Evolutionary conservation across 2,113 vertebrate species (phyloP).

Genomic region (Plecturocebus donacophilus): DNA sequence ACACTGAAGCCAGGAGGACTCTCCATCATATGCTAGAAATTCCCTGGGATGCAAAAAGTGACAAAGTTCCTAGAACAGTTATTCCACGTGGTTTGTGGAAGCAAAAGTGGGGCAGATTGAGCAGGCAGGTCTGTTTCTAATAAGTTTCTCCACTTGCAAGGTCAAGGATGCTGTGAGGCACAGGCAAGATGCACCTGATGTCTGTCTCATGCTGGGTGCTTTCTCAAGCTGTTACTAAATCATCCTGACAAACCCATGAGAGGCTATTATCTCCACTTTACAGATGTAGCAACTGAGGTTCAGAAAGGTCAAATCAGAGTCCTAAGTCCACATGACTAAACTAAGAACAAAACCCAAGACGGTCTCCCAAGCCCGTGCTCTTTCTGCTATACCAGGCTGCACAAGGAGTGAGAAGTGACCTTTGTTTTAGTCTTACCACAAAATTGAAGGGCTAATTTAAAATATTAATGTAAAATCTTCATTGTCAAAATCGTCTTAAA

Average conservation of each 20-base stretch:
- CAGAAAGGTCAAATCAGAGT: not conserved
- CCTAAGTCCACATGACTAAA: not conserved
- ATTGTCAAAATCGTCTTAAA: not conserved
- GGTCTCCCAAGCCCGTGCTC: not conserved
- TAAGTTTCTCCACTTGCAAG: not conserved
- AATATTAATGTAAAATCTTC: not conserved
- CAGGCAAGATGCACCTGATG: rapidly evolving
- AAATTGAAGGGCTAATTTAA: not conserved
- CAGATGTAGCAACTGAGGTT: not conserved
- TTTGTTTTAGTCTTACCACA: not conserved
- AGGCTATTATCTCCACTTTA: not conserved
- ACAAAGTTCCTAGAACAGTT: not conserved
- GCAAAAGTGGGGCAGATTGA: not conserved
- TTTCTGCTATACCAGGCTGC: not conserved
- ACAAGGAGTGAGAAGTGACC: not conserved
- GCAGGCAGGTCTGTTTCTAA: not conserved
- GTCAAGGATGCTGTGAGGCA: not conserved
- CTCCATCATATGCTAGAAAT: not conserved
- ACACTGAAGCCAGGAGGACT: not conserved
- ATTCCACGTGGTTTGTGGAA: not conserved
- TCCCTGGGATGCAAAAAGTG: not conserved
- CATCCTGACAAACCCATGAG: not conserved
- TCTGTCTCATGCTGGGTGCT: not conserved
- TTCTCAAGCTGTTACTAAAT: not conserved
- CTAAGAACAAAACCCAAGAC: not conserved